Conservation (phyloP, 2,113 vertebrate species). For the Elachura formosa region DNA sequence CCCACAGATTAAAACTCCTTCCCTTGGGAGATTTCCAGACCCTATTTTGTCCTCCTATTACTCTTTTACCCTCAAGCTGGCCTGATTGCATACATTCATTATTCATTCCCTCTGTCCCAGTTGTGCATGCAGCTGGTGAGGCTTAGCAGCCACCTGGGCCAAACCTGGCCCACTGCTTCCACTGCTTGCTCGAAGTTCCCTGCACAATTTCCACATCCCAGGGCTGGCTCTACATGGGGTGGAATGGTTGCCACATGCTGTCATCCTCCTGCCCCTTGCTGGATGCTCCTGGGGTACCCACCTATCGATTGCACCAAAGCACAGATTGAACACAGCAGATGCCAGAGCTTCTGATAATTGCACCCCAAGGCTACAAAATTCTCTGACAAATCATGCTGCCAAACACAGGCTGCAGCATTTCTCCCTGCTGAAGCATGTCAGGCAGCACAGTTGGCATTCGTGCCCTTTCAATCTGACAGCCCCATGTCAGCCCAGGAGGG, state of each 20-base stretch:
- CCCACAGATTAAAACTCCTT: not conserved
- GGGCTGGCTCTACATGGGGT: accelerated
- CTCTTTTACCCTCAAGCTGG: not conserved
- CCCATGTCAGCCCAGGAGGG: not conserved
- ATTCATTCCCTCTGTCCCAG: not conserved
- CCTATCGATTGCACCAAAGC: not conserved
- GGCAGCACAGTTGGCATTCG: not conserved
- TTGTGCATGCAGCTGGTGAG: not conserved
- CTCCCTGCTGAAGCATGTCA: conserved; percentile 7
- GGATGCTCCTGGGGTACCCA: not conserved
- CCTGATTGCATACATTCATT: not conserved
- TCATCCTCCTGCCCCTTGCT: not conserved
- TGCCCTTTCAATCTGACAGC: conserved; percentile 1
- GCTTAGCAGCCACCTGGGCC: not conserved
- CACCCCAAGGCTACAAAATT: not conserved
- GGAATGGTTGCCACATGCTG: not conserved
- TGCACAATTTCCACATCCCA: not conserved
- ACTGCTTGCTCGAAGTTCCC: not conserved
- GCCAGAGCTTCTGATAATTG: conserved; percentile 22
- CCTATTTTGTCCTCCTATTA: not conserved
- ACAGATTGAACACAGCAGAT: not conserved
- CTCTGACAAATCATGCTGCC: not conserved
- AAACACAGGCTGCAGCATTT: not conserved
- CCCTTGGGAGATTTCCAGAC: not conserved
- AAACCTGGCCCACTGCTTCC: not conserved